Conservation (phyloP, 2,797 vertebrate species). For the Brachyrhaphis roseni region DNA sequence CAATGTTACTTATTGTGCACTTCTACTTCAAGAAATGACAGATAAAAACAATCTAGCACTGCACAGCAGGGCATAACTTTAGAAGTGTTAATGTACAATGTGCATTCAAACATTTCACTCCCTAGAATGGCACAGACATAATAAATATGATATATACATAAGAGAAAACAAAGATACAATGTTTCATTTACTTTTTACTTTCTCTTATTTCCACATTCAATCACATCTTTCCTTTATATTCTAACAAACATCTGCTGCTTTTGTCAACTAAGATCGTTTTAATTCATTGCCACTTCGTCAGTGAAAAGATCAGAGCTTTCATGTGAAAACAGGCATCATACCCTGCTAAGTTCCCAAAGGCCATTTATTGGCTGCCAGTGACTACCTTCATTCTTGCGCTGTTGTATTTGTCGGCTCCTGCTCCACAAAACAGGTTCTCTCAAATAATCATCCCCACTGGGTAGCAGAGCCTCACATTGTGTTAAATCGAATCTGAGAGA, state of each 20-base stretch:
- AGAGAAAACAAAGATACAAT: neutral
- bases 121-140: no score
- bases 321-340: conserved; percentile 61
- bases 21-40: neutral
- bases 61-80: neutral
- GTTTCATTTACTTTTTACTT: neutral
- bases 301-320: conserved; percentile 58
- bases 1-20: neutral
- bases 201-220: neutral
- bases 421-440: conserved; percentile 64
- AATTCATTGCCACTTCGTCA: conserved; percentile 61
- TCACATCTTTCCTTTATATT: conserved; percentile 19
- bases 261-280: conserved; percentile 49
- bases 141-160: neutral
- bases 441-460: conserved; percentile 67
- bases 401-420: conserved; percentile 65
- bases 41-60: neutral
- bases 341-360: conserved; percentile 53
- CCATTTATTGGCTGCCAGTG: conserved; percentile 76
- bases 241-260: conserved; percentile 16
- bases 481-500: conserved; percentile 68
- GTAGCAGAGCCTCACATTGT: conserved; percentile 70
- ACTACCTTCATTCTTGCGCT: conserved; percentile 62
- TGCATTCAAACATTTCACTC: neutral
- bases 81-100: neutral